Evolutionary conservation across 2,113 vertebrate species (phyloP).

Genomic region (Anguilla japonica): DNA sequence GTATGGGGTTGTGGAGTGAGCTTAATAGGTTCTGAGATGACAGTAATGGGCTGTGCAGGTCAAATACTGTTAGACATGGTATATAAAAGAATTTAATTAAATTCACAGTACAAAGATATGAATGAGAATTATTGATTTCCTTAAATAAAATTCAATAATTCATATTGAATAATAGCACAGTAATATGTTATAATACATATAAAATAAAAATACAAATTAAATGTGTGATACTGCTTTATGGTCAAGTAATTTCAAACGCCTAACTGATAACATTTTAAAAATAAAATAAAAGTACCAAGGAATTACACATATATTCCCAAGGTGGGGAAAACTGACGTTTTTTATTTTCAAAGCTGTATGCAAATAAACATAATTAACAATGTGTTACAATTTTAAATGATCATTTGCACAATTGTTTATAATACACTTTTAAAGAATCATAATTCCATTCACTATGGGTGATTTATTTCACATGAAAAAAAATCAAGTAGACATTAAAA

Average conservation of each 20-base stretch:
- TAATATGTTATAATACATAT: too few species aligned
- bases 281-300: neutral
- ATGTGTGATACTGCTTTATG: slow-evolving; percentile 5
- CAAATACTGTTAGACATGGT: neutral
- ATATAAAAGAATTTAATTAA: neutral
- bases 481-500: too few species aligned
- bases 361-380: neutral
- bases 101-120: neutral
- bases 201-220: neutral
- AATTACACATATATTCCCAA: neutral
- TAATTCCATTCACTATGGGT: too few species aligned
- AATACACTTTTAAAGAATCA: too few species aligned
- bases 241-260: neutral
- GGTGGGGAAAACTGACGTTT: neutral
- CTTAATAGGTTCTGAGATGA: neutral
- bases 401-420: too few species aligned
- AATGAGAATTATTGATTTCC: neutral
- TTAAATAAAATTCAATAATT: neutral
- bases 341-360: neutral
- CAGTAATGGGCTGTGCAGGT: neutral
- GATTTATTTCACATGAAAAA: too few species aligned
- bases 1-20: too few species aligned
- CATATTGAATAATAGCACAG: neutral
- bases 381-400: neutral
- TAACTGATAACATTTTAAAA: neutral